A percentile compares a stretch with the other conserved stretches of the same genome.
Evolutionary conservation across 2,113 vertebrate species (phyloP).

Genomic region (Ochotona princeps): DNA sequence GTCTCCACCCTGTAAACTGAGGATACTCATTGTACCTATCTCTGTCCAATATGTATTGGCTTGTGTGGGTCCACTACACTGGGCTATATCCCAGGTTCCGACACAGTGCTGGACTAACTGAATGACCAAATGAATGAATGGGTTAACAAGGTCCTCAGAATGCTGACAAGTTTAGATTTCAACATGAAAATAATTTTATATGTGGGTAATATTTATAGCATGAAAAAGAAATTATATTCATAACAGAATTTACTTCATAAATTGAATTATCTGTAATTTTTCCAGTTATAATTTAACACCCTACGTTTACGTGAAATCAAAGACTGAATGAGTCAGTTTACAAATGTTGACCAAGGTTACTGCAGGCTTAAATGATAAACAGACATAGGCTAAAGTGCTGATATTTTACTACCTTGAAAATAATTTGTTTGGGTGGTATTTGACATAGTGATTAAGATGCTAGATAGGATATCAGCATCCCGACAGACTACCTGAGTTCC

Average conservation of each 20-base stretch:
- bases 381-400: neutral
- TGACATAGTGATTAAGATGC: too few relatives aligned
- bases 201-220: neutral
- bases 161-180: neutral
- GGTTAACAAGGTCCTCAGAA: neutral
- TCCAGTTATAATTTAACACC: neutral
- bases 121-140: neutral
- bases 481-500: too few relatives aligned
- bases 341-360: neutral
- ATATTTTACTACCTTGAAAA: neutral
- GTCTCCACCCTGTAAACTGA: neutral
- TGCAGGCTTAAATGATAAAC: neutral
- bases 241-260: constrained; percentile 28
- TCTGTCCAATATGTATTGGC: neutral
- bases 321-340: neutral
- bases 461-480: too few relatives aligned
- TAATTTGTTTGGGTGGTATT: neutral
- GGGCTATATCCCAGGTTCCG: neutral
- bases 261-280: neutral
- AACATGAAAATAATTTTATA: constrained; percentile 13
- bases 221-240: neutral
- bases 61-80: neutral
- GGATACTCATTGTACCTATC: neutral
- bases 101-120: neutral
- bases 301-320: constrained; percentile 5